Conservation (phyloP, 2,797 vertebrate species). For the Microchirus variegatus region DNA sequence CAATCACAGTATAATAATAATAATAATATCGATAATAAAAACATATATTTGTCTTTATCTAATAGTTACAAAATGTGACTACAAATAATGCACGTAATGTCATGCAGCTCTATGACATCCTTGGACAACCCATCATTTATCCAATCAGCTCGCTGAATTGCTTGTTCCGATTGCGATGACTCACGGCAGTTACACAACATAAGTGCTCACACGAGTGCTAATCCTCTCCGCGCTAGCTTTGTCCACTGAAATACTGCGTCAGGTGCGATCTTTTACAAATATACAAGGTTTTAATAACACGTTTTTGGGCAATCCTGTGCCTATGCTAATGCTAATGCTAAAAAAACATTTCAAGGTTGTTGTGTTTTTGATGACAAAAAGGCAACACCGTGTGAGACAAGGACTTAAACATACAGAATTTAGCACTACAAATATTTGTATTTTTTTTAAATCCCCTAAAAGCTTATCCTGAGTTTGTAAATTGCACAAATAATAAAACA, state of each 20-base stretch:
- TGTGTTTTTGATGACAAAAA: too few relatives aligned
- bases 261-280: constrained; percentile 53
- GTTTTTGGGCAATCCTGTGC: not conserved
- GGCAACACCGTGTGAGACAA: too few relatives aligned
- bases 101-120: constrained; percentile 24
- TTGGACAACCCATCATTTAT: constrained; percentile 24
- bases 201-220: not conserved
- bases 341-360: too few relatives aligned
- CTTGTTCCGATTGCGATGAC: constrained; percentile 25
- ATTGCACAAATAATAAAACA: too few relatives aligned
- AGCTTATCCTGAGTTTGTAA: too few relatives aligned
- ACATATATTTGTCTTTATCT: not conserved
- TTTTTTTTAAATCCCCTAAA: too few relatives aligned
- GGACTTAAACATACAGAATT: too few relatives aligned
- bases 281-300: constrained; percentile 8
- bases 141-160: not conserved
- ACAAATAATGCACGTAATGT: constrained; percentile 28
- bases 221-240: constrained; percentile 19
- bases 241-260: constrained; percentile 18
- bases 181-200: constrained; percentile 17
- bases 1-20: constrained; percentile 5
- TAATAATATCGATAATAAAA: not conserved
- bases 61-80: constrained; percentile 25
- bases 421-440: too few relatives aligned
- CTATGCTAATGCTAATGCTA: too few relatives aligned